phyloP scores from a whole-genome alignment of 2,888 invertebrate species.

The Drosophila stalkeri region DNA sequence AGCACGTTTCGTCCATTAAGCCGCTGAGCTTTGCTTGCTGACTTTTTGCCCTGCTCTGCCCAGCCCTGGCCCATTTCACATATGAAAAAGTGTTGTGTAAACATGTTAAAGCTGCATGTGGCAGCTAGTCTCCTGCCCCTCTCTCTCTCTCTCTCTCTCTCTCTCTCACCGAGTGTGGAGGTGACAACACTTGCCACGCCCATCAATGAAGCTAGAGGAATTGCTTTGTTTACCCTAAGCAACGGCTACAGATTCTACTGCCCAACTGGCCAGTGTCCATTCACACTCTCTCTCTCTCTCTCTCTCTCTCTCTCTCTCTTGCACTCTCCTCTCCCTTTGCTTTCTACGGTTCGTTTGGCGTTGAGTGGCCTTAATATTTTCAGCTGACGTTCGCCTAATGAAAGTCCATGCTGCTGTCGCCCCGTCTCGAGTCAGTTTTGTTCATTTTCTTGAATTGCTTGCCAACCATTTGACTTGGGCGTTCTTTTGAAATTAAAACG shows the following conservation, averaged over 20 bases:
- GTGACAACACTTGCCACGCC: conserved; percentile 46
- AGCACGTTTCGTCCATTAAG: conserved; percentile 79
- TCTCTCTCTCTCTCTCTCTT: not conserved
- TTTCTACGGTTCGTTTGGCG: conserved; percentile 20
- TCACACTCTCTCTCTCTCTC: not conserved
- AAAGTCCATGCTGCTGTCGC: conserved; percentile 38
- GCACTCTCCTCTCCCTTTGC: not conserved
- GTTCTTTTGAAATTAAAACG: conserved; percentile 54
- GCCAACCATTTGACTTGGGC: conserved; percentile 45
- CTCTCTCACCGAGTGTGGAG: not conserved
- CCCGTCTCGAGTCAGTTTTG: conserved; percentile 33
- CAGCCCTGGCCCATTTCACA: not conserved
- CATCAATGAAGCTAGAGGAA: conserved; percentile 37
- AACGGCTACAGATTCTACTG: not conserved
- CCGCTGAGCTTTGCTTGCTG: conserved; percentile 70
- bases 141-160: not conserved
- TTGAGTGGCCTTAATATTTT: conserved; percentile 74
- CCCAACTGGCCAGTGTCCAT: conserved; percentile 23
- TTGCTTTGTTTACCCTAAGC: conserved; percentile 52
- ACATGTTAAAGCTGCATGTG: conserved; percentile 55
- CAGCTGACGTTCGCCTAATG: conserved; percentile 73
- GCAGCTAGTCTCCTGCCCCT: not conserved
- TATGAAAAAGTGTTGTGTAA: conserved; percentile 72
- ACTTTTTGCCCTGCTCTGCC: conserved; percentile 53
- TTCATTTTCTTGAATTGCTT: conserved; percentile 64